phyloP scores from a whole-genome alignment of 2,797 vertebrate genomes.

The Acridotheres tristis region DNA sequence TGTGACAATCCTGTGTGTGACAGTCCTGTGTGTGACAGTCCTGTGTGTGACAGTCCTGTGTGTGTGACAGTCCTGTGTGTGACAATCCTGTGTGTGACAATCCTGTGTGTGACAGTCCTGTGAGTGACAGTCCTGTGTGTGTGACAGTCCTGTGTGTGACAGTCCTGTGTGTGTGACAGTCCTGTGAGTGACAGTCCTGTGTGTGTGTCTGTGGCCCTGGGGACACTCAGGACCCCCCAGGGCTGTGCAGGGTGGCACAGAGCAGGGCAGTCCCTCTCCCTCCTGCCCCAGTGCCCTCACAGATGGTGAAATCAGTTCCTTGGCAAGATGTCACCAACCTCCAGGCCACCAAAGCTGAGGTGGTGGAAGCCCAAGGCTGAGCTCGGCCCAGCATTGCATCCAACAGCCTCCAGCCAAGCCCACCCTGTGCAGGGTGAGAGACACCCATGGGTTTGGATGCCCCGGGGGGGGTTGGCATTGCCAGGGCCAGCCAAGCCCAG shows the following conservation, averaged over 20 bases:
- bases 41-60: too few relatives aligned
- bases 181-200: too few relatives aligned
- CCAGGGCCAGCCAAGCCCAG: background rate
- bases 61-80: too few relatives aligned
- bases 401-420: background rate
- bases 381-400: accelerated
- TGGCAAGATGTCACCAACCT: accelerated
- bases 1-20: too few relatives aligned
- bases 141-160: background rate
- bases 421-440: accelerated
- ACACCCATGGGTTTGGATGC: accelerated
- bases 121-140: background rate
- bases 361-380: background rate
- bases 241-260: background rate
- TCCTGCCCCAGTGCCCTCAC: accelerated
- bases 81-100: too few relatives aligned
- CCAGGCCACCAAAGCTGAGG: background rate
- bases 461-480: accelerated
- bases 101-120: accelerated
- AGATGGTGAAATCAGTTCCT: accelerated
- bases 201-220: background rate
- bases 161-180: accelerated
- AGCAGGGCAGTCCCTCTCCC: background rate
- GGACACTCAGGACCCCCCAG: too few relatives aligned
- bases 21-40: too few relatives aligned